Percentiles rank a stretch among this genome's conserved stretches.
Conservation (phyloP, 2,888 invertebrate genomes). For the Drosophila pullipes region DNA sequence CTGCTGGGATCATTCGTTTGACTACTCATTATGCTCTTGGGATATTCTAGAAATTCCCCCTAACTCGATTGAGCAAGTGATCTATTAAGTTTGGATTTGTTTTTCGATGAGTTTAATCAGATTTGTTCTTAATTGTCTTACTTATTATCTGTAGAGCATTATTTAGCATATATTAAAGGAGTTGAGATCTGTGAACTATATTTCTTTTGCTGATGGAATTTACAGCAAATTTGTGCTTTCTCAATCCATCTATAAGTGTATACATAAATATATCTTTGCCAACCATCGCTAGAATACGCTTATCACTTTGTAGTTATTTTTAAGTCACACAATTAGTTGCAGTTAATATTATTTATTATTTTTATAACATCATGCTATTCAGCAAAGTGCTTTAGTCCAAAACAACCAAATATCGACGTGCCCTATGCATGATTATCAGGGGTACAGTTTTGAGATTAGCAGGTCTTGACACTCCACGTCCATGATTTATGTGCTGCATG, state of each 20-base stretch:
- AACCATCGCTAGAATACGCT: background rate
- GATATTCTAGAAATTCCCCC: background rate
- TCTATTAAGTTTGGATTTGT: background rate
- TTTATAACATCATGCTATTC: background rate
- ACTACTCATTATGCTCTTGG: slow-evolving; percentile 1
- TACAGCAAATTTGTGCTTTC: background rate
- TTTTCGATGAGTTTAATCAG: background rate
- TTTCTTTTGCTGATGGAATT: background rate
- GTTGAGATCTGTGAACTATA: background rate
- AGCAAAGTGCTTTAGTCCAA: background rate
- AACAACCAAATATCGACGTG: slow-evolving; percentile 16
- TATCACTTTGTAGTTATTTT: background rate
- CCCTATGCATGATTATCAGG: slow-evolving; percentile 67
- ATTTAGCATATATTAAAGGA: background rate
- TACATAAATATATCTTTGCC: background rate
- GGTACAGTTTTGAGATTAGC: slow-evolving; percentile 63
- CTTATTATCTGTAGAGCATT: background rate
- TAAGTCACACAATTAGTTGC: background rate
- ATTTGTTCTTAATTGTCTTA: background rate
- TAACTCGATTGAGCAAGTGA: background rate
- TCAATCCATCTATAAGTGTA: background rate
- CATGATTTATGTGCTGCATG: slow-evolving; percentile 59
- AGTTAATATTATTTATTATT: background rate
- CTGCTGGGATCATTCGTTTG: slow-evolving; percentile 2
- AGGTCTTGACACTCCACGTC: slow-evolving; percentile 51